Conservation (phyloP, 1,140 invertebrate genomes). For the Eubasilissa regina region DNA sequence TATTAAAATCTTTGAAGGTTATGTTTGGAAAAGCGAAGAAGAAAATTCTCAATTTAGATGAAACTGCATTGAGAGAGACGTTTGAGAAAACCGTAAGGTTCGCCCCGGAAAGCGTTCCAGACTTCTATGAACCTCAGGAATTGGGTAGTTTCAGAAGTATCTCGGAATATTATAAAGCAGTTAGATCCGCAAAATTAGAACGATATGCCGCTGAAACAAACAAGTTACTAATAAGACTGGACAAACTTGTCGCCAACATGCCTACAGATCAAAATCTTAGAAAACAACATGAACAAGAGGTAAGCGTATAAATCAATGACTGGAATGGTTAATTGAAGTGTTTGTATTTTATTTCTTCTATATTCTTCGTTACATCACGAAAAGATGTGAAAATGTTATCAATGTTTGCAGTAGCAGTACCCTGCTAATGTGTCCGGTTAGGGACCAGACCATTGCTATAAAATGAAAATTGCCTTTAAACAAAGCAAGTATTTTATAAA, state of each 20-base stretch:
- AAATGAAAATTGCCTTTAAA: no score
- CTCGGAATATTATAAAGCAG: constrained; percentile 85
- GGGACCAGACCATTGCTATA: no score
- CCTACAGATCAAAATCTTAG: constrained; percentile 86
- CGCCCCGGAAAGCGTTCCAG: constrained; percentile 51
- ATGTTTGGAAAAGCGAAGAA: constrained; percentile 92
- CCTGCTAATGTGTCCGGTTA: no score
- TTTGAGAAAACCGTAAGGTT: constrained; percentile 71
- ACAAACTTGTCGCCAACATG: constrained; percentile 90
- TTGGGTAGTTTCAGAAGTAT: constrained; percentile 79
- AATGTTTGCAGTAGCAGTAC: no score
- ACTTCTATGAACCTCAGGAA: constrained; percentile 76
- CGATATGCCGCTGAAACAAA: constrained; percentile 95
- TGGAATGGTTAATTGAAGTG: no score
- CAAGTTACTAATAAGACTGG: constrained; percentile 93
- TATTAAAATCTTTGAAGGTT: constrained; percentile 92
- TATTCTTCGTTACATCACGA: no score
- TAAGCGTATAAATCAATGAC: constrained; percentile 61
- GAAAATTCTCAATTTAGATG: constrained; percentile 87
- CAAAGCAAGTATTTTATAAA: no score
- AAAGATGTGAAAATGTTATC: no score
- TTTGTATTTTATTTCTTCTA: no score
- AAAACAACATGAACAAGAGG: constrained; percentile 83
- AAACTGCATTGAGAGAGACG: constrained; percentile 74
- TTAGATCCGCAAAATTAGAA: constrained; percentile 79